Evolutionary conservation across 2,888 invertebrate genomes (phyloP), one percentile per base, ranked within the genome.

Genomic region (Chymomyza caudatula): DNA sequence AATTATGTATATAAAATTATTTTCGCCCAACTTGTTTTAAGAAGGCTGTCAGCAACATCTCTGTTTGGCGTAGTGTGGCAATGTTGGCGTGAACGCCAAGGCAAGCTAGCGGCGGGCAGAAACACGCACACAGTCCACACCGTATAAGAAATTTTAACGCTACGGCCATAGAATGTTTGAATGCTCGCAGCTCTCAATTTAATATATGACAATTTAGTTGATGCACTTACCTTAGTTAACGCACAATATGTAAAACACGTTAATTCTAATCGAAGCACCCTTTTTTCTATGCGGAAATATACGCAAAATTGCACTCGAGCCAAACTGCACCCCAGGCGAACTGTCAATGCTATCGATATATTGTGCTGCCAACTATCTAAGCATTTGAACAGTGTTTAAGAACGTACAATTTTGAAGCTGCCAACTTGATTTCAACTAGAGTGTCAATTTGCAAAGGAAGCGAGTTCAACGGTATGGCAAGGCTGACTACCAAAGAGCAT

Each of bases 211-310:
- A 44, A 5, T 3, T 58, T 63, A 59, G 63, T 54, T 22, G 0
- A 2, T 29, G 3, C 53, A 75, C 75, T 75, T 75, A 75, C 75
- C 75, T 75, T 75, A 77, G 71, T 68, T 75, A 74, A 64, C 77
- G 75, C 74, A 75, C 75, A 77, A 77, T 75, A 67, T 77, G 74
- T 55, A 77, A 75, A 77, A 74, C 67, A 75, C 75, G 74, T 77
- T 75, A 4, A 37, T 77, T 74, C 74, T 75, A 75, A 75, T 77
- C 77, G 70, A 75, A 75, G 74, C 67, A 70, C 8, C n/a, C 74
- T 74, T 74, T 77, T 76, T 77, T 67, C 74, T 60, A 75, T 75
- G 74, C 74, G 77, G 77, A 75, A 74, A 75, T 77, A 65, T 77
- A 65, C 17, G 47, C 47, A 47, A 47, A 47, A 47, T 4, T 47